Base-by-base conservation (phyloP, 2,797 vertebrate genomes). In the Clarias laeviceps region DNA sequence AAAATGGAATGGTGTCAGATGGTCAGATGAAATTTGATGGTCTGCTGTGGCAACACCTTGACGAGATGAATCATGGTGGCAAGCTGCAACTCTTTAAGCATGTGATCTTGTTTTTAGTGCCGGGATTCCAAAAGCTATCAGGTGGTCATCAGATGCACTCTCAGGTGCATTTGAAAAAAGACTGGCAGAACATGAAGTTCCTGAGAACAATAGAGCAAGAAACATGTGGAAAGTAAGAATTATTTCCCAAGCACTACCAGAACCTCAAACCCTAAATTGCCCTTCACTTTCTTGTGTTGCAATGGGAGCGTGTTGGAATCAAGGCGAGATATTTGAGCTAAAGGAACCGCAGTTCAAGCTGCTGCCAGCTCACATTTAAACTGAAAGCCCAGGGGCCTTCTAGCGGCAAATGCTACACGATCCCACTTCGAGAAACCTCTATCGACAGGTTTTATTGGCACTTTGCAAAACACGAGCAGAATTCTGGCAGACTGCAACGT, bases 351-450 rank as follows among this genome's bases (percentile, higher is more conserved):
- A 66, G 68, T 73, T 62, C 27, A 24, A 62, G 20, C 37, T 54
- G 77, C 27, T 85, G 68, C 84, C 84, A 73, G 69, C 69, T 73
- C 29, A 14, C 27, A 40, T 85, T 74, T 65, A 74, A 65, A 81
- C 15, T 6, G 32, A 74, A 74, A 74, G 84, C 84, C 57, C 66
- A 74, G 18, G 29, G 84, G 84, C 78, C 24, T 62, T 6, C 27
- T 74, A 66, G 27, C 11, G 14, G 59, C 68, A 22, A 82, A 74
- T 59, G 45, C 32, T 62, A 65, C 89, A 90, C 91, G 94, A 94
- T 94, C 93, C 92, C 88, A 92, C 93, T 94, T 92, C 85, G 88
- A 89, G 88, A 87, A 87, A 84, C 84, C 80, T 54, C 18, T 8
- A 15, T 69, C 40, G 62, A 86, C 40, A 76, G 80, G 83, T 88